Percentiles rank a stretch among this genome's conserved stretches.
Evolutionary conservation across 1,140 invertebrate species (phyloP).

Genomic region (Charaxes varanes): DNA sequence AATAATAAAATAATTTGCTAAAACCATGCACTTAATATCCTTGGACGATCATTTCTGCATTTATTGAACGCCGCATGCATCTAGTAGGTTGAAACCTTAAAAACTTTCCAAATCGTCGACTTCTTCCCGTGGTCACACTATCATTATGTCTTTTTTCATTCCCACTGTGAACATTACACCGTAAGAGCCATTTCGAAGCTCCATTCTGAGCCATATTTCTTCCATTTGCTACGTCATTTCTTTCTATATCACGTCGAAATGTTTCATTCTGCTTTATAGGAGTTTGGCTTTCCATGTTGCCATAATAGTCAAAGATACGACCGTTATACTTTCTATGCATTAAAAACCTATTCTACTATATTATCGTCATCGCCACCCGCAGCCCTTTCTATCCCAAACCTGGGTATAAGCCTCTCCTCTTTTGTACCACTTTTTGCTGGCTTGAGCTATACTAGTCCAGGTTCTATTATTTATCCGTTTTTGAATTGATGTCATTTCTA

Average conservation of each 20-base stretch:
- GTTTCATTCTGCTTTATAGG: conserved; percentile 24
- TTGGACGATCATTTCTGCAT: no score
- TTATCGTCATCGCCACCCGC: no score
- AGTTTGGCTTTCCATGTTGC: conserved; percentile 4
- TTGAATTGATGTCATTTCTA: no score
- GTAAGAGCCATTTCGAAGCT: conserved; percentile 40
- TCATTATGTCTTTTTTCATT: conserved; percentile 51
- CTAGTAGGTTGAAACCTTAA: no score
- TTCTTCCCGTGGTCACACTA: conserved; percentile 36
- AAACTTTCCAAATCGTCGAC: conserved; percentile 26
- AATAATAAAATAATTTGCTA: no score
- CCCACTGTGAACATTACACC: conserved; percentile 37
- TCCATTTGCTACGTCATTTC: conserved; percentile 54
- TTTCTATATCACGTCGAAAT: conserved; percentile 38
- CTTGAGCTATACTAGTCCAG: no score
- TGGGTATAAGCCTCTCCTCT: no score
- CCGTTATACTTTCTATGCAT: neutral
- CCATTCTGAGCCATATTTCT: conserved; percentile 49
- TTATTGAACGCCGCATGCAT: no score
- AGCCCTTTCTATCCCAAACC: no score
- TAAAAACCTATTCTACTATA: neutral
- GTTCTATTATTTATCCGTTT: no score
- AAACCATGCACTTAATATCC: no score
- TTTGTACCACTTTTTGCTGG: no score
- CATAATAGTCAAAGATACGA: neutral